Evolutionary conservation across 1,140 invertebrate genomes (phyloP).

Genomic region (Drosophila novamexicana): DNA sequence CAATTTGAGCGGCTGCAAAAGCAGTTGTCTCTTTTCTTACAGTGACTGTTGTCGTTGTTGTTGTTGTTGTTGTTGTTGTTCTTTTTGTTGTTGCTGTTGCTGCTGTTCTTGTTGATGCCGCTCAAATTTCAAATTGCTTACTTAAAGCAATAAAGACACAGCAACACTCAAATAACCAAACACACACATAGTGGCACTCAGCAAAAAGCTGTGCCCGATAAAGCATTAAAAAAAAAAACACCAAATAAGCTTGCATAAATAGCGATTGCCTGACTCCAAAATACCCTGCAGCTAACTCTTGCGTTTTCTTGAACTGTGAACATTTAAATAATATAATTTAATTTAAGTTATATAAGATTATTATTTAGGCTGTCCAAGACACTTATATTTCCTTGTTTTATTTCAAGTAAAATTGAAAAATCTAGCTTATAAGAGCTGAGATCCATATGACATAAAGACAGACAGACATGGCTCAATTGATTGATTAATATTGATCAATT

Average conservation of each 20-base stretch:
- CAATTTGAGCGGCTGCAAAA: constrained; percentile 34
- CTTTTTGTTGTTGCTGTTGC: background rate
- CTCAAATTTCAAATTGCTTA: constrained; percentile 81
- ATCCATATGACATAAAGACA: too few species aligned
- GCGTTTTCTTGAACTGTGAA: too few species aligned
- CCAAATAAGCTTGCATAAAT: background rate
- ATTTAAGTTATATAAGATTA: too few species aligned
- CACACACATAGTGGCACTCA: constrained; percentile 55
- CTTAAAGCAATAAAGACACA: constrained; percentile 76
- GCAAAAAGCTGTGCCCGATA: constrained; percentile 64
- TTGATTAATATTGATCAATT: too few species aligned
- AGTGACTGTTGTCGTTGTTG: background rate
- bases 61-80: constrained; percentile 11
- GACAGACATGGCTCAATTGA: too few species aligned
- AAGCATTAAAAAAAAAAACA: constrained; percentile 19
- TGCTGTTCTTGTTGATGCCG: constrained; percentile 35
- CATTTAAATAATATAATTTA: too few species aligned
- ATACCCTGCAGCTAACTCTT: background rate
- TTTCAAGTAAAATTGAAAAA: too few species aligned
- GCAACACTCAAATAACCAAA: constrained; percentile 20
- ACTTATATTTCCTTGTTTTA: too few species aligned
- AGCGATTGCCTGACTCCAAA: background rate
- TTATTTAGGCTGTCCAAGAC: too few species aligned
- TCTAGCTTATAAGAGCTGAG: too few species aligned
- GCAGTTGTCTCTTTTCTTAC: constrained; percentile 26